Percentiles rank a stretch among this genome's conserved stretches.
Conservation (phyloP, 2,113 vertebrate genomes). For the Paracanthobrama guichenoti region DNA sequence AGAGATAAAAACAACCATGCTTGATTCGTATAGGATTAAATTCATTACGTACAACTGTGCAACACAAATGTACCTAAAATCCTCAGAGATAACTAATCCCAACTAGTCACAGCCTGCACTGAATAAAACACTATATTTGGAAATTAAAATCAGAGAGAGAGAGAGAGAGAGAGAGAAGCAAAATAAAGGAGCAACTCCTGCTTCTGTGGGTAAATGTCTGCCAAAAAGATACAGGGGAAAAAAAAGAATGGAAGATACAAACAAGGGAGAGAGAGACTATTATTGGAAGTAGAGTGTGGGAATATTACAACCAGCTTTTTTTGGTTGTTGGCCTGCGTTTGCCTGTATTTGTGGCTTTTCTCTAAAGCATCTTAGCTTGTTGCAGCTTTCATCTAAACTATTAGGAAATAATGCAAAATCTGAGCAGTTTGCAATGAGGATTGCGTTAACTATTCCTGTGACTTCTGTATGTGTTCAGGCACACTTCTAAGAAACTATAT, state of each 20-base stretch:
- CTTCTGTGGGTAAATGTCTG: neutral
- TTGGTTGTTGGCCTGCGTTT: neutral
- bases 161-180: neutral
- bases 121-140: neutral
- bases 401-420: neutral
- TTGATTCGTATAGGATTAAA: neutral
- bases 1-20: too few species aligned
- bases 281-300: slow-evolving; percentile 2
- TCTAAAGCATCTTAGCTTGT: neutral
- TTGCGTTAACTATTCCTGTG: neutral
- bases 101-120: neutral
- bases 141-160: neutral
- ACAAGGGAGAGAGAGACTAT: neutral
- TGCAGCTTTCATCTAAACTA: neutral
- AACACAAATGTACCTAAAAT: neutral
- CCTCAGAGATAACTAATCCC: neutral
- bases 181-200: neutral
- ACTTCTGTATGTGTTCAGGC: neutral
- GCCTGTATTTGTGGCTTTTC: neutral
- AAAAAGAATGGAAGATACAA: neutral
- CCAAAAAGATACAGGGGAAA: neutral
- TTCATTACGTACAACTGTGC: neutral
- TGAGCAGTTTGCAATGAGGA: neutral
- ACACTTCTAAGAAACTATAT: neutral
- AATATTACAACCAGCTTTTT: neutral